Evolutionary conservation across 2,113 vertebrate species (phyloP), one percentile per base, ranked within the genome.

Genomic region (Bungarus multicinctus): DNA sequence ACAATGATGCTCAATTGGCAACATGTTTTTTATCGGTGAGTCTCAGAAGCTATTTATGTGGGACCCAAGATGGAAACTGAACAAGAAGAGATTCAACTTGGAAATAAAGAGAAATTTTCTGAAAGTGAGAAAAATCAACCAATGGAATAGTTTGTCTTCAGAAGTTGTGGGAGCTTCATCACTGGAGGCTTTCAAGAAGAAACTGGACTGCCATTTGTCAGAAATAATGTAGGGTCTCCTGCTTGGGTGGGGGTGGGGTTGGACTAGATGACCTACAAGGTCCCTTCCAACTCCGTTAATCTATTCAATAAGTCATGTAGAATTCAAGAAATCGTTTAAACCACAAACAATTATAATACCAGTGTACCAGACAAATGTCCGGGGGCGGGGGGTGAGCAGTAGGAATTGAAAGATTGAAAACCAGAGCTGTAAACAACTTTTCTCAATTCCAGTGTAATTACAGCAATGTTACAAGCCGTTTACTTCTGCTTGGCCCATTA

Each of bases 401-500:
- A 81, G 74, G 34, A 22, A 81, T 22, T 39, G 34, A 81, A 74
- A 74, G 69, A 39, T 1, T 81, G 16, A 39, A 81, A 81, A 81
- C 6, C 34, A 81, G 74, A 43, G 47, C 11, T 47, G 27, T 57
- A 54, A 89, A 85, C 60, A 53, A 8, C n/a, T 30, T 89, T 47
- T 92, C 87, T 89, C 95, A 95, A 93, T 90, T 96, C 91, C 93
- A 85, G 92, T 57, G 93, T 94, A 94, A 92, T 94, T 95, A 92
- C 93, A 93, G 90, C 69, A 93, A 89, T 93, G 94, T 95, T 94
- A 93, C 93, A 91, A 90, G 50, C 30, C 92, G 89, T 85, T 92
- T 93, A 94, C 94, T 95, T 94, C 93, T 96, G 94, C 95, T 94
- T 85, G 8, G 95, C 94, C 93, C 94, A 88, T 96, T 96, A 96